phyloP scores from a whole-genome alignment of 2,113 vertebrate genomes.

The Eclectus roratus region DNA sequence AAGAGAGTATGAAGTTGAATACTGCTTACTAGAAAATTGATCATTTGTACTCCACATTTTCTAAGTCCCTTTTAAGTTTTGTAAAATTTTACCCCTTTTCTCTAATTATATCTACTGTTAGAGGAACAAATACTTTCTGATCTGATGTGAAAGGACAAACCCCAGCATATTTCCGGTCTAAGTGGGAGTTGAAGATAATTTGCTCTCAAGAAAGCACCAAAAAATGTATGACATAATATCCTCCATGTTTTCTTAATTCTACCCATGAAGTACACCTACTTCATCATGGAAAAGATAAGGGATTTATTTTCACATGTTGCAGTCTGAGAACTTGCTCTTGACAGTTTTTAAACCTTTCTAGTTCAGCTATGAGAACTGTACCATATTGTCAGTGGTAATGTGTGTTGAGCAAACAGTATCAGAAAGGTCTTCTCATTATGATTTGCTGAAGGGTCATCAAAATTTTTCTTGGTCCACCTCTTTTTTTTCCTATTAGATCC shows the following conservation, averaged over 20 bases:
- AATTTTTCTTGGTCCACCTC: not conserved
- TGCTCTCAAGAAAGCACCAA: not conserved
- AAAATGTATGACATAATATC: not conserved
- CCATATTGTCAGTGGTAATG: not conserved
- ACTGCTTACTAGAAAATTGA: not conserved
- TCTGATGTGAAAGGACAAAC: not conserved
- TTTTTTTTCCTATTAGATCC: not conserved
- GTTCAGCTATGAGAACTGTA: not conserved
- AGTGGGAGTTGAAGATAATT: not conserved
- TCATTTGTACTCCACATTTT: not conserved
- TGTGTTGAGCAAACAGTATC: not conserved
- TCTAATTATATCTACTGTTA: not conserved
- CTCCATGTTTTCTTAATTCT: not conserved
- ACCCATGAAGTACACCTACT: not conserved
- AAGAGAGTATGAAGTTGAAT: not conserved
- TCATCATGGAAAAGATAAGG: not conserved
- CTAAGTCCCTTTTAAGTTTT: not conserved
- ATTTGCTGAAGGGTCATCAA: not conserved
- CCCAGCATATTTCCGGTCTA: not conserved
- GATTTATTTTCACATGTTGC: not conserved
- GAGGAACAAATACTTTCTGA: not conserved
- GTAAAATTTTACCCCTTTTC: not conserved
- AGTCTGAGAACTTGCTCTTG: not conserved
- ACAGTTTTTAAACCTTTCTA: not conserved
- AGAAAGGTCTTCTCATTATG: not conserved